Percentiles rank a stretch among this genome's conserved stretches.
Conservation (phyloP, 2,797 vertebrate species). For the Xyrichtys novacula region DNA sequence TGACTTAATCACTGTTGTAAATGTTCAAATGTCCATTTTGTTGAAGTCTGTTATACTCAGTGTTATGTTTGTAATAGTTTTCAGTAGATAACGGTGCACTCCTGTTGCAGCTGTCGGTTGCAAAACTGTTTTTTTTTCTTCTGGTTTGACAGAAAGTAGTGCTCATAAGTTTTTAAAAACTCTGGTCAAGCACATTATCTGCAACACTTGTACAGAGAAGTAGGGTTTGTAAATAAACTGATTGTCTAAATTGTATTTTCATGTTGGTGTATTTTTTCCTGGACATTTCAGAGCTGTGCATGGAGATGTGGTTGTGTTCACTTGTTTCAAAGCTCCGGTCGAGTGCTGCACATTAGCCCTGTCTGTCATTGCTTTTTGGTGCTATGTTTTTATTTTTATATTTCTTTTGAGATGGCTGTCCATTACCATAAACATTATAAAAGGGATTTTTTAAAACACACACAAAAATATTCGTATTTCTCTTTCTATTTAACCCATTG, state of each 20-base stretch:
- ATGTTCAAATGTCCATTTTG: conserved; percentile 78
- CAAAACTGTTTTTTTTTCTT: conserved; percentile 68
- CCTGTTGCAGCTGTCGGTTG: conserved; percentile 75
- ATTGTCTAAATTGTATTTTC: conserved; percentile 85
- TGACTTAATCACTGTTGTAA: conserved; percentile 83
- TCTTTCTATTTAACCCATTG: conserved; percentile 72
- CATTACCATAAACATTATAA: conserved; percentile 77
- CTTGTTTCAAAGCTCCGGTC: conserved; percentile 36
- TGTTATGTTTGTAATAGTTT: conserved; percentile 79
- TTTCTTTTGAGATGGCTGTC: conserved; percentile 79
- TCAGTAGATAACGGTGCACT: conserved; percentile 74
- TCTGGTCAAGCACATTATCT: conserved; percentile 76
- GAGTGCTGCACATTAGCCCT: conserved; percentile 60
- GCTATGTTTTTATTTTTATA: conserved; percentile 49
- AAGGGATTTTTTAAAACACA: conserved; percentile 33
- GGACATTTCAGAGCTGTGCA: conserved; percentile 68
- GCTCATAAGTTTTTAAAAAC: conserved; percentile 67
- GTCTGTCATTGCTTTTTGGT: conserved; percentile 54
- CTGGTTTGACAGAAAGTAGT: conserved; percentile 72
- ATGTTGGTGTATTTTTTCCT: conserved; percentile 86
- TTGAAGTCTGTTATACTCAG: conserved; percentile 75
- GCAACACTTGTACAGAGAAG: conserved; percentile 80
- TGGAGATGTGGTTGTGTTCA: conserved; percentile 63
- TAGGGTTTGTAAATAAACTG: conserved; percentile 88
- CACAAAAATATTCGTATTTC: conserved; percentile 33